Conservation (phyloP, 2,113 vertebrate genomes). For the Panthera leo region DNA sequence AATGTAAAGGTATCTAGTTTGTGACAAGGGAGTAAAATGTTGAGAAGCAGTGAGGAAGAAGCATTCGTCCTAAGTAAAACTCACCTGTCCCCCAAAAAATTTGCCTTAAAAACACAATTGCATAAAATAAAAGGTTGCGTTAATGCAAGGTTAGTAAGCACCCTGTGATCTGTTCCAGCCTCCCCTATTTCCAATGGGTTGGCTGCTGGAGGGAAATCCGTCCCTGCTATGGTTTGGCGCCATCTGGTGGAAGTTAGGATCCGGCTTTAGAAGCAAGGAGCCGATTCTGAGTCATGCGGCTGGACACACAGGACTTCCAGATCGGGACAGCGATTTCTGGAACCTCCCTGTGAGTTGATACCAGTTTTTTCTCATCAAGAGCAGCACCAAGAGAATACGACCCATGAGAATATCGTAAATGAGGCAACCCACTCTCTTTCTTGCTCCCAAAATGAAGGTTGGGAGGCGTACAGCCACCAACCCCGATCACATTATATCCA, state of each 20-base stretch:
- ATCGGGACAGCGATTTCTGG: background rate
- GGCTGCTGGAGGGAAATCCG: rapidly evolving
- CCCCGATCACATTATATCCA: too few relatives aligned
- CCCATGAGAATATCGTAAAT: background rate
- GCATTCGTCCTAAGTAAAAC: background rate
- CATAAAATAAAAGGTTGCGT: background rate
- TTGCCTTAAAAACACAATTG: background rate
- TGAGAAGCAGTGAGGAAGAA: background rate
- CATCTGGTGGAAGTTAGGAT: slow-evolving; percentile 50
- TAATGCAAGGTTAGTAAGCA: background rate
- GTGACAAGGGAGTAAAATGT: background rate
- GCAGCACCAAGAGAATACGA: background rate
- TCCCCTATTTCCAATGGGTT: rapidly evolving
- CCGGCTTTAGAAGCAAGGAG: background rate
- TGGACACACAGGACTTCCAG: background rate
- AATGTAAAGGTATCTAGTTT: background rate
- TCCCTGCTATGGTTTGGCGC: slow-evolving; percentile 27
- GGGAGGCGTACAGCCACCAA: background rate
- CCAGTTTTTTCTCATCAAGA: background rate
- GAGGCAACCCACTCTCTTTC: background rate
- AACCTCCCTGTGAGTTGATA: background rate
- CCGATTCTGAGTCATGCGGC: background rate
- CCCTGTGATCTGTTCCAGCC: background rate
- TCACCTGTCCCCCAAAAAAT: background rate
- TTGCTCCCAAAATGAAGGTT: background rate